Percentiles rank a stretch among this genome's conserved stretches.
Evolutionary conservation across 2,888 invertebrate genomes (phyloP).

Genomic region (Lordiphosa andalusiaca): DNA sequence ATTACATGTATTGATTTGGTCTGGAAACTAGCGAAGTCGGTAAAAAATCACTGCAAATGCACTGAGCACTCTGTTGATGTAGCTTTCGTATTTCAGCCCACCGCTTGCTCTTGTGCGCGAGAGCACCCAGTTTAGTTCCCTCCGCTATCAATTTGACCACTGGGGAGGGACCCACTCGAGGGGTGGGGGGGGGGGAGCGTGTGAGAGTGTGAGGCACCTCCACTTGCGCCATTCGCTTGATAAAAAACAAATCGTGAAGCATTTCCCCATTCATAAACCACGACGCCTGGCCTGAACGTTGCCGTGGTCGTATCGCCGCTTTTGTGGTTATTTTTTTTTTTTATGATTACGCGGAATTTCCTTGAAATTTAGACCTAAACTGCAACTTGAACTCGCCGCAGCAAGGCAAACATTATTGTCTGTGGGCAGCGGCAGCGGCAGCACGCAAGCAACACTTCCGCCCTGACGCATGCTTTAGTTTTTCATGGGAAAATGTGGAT

Average conservation of each 20-base stretch:
- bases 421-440: constrained; percentile 44
- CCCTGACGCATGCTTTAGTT: constrained; percentile 14
- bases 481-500: constrained; percentile 51
- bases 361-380: constrained; percentile 17
- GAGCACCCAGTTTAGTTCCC: too few relatives aligned
- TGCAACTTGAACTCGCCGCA: constrained; percentile 11
- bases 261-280: constrained; percentile 13
- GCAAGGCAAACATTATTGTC: constrained; percentile 57
- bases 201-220: background rate
- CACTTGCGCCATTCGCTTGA: background rate
- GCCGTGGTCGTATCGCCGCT: constrained; percentile 5
- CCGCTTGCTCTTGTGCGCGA: too few relatives aligned
- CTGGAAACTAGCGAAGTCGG: too few relatives aligned
- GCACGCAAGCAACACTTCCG: constrained; percentile 52
- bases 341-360: constrained; percentile 10
- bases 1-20: too few relatives aligned
- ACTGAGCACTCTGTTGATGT: too few relatives aligned
- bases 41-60: too few relatives aligned
- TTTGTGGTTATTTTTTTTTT: constrained; percentile 1
- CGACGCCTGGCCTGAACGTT: constrained; percentile 1
- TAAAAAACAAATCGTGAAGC: constrained; percentile 9
- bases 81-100: too few relatives aligned
- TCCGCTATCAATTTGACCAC: too few relatives aligned
- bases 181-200: too few relatives aligned
- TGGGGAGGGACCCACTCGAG: too few relatives aligned